Base-by-base conservation (phyloP, 2,888 invertebrate genomes). In the Heliothis peltigera region DNA sequence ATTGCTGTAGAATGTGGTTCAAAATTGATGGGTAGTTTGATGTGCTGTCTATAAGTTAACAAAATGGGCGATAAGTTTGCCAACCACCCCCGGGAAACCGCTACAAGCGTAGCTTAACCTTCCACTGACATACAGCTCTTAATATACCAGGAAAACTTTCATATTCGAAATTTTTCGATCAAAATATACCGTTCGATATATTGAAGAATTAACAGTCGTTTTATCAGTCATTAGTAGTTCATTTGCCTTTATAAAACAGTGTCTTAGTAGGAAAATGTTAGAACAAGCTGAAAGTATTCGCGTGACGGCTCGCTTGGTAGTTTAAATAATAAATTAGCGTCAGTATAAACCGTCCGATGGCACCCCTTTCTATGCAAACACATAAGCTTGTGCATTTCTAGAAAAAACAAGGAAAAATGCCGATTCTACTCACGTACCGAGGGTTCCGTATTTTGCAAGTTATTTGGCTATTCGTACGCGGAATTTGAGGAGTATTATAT, bases 281-380 rank as follows among this genome's bases (percentile, higher is more conserved):
- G 25, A 53, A 44, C 58, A 56, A 53, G 22, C 18, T 54, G 60
- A 75, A 68, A 56, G 49, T 49, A 52, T 55, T 79, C 51, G 81
- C 80, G 81, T 80, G 80, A 57, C 76, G 42, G 35, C 35, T 72
- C 58, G 55, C 64, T 70, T 42, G 43, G 62, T 65, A 67, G 78
- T 85, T 84, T 89, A 87, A 90, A 91, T 91, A 89, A 90, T 90
- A 89, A 86, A 91, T 90, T 87, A 89, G 85, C 77, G 71, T 58
- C 61, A 68, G 79, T 80, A 84, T 82, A 84, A 82, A 84, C 72
- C 79, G 81, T 70, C 80, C 77, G 73, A 78, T 80, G 74, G 70
- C 74, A 83, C 83, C 81, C 80, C 71, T 81, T 84, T 79, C 82
- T 84, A 83, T 83, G 86, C 87, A 86, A 88, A 88, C 86, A 85